Evolutionary conservation across 2,888 invertebrate genomes (phyloP).

Genomic region (Ariolimax columbianus): DNA sequence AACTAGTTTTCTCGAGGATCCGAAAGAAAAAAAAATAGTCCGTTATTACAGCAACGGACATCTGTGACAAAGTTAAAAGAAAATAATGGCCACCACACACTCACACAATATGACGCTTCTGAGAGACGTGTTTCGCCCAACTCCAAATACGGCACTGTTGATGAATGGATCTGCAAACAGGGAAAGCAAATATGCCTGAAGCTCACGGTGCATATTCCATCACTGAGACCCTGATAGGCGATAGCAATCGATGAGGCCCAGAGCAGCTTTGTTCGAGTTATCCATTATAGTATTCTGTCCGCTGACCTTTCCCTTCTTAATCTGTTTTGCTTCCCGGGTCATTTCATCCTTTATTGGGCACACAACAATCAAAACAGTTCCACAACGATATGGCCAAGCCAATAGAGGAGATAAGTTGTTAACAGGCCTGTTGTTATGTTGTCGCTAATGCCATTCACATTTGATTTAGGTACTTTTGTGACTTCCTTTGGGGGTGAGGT

Average conservation of each 20-base stretch:
- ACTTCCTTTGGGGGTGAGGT: too few species aligned
- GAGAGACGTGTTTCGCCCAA: not conserved
- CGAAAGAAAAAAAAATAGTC: too few species aligned
- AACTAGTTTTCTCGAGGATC: too few species aligned
- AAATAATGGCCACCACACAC: conserved; percentile 15
- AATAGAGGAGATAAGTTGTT: too few species aligned
- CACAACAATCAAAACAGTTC: not conserved
- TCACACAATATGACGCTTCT: conserved; percentile 13
- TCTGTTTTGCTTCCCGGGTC: conserved; percentile 2
- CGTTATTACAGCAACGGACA: not conserved
- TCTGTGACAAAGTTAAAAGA: not conserved
- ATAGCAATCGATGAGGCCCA: conserved; percentile 34
- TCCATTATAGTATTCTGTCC: conserved; percentile 39
- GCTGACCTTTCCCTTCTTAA: conserved; percentile 21
- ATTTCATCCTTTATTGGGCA: not conserved
- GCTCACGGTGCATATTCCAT: conserved; percentile 45
- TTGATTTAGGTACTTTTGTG: too few species aligned
- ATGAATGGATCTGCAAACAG: conserved; percentile 45
- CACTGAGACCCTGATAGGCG: conserved; percentile 24
- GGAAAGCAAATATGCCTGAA: conserved; percentile 29
- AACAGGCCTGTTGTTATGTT: too few species aligned
- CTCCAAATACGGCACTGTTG: conserved; percentile 21
- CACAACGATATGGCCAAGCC: too few species aligned
- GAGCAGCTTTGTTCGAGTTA: conserved; percentile 19
- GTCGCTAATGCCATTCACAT: too few species aligned